Conservation (phyloP, 2,113 vertebrate genomes). For the Macrotis lagotis region DNA sequence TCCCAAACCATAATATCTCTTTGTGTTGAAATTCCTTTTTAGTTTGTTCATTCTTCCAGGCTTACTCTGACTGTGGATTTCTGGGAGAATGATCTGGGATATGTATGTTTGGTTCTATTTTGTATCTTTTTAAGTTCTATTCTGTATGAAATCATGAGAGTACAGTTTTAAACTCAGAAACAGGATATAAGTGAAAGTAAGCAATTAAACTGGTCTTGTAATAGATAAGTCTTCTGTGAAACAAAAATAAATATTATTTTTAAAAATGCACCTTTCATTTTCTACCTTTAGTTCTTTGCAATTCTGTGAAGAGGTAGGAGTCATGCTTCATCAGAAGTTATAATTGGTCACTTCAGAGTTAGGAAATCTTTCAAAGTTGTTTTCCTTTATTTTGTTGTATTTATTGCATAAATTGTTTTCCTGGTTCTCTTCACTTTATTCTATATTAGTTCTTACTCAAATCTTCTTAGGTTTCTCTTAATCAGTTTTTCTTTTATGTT, state of each 20-base stretch:
- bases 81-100: not conserved
- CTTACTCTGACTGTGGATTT: not conserved
- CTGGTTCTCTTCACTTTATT: not conserved
- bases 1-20: not conserved
- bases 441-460: not conserved
- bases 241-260: not conserved
- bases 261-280: not conserved
- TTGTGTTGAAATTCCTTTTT: not conserved
- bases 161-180: not conserved
- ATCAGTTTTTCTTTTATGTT: not conserved
- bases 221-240: not conserved
- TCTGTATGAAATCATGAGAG: not conserved
- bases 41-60: too few relatives aligned
- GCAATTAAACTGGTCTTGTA: not conserved
- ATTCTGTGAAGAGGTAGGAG: not conserved
- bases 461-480: not conserved
- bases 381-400: not conserved
- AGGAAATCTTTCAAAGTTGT: not conserved
- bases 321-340: not conserved
- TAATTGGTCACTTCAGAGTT: not conserved
- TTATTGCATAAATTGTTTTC: not conserved
- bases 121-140: not conserved
- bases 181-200: not conserved
- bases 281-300: not conserved
- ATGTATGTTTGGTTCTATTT: not conserved